Evolutionary conservation across 2,888 invertebrate genomes (phyloP).

Genomic region (Hoplodrina blanda): DNA sequence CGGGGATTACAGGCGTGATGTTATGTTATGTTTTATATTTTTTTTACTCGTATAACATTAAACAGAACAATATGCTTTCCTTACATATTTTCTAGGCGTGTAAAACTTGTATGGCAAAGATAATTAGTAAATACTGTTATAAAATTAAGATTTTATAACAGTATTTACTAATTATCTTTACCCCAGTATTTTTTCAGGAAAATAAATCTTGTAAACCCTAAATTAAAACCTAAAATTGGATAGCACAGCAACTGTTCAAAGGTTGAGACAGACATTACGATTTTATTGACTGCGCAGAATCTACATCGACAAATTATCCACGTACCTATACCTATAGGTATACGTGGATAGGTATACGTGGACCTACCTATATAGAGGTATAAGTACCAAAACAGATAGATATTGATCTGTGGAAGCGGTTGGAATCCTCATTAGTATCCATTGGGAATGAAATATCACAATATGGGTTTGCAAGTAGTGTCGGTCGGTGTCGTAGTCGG

Average conservation of each 20-base stretch:
- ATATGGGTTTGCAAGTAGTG: too few relatives aligned
- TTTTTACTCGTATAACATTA: too few relatives aligned
- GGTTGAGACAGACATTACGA: conserved; percentile 23
- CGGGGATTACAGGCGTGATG: too few relatives aligned
- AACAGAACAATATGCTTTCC: too few relatives aligned
- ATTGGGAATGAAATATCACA: conserved; percentile 31
- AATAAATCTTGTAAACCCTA: background rate
- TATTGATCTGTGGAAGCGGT: conserved; percentile 45
- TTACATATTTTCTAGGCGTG: too few relatives aligned
- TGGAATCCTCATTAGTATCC: conserved; percentile 43
- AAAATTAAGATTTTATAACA: background rate
- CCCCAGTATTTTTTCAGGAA: background rate
- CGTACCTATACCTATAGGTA: too few relatives aligned
- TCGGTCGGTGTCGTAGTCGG: too few relatives aligned
- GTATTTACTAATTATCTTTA: background rate
- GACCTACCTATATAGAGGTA: background rate
- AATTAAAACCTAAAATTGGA: background rate
- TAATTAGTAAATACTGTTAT: too few relatives aligned
- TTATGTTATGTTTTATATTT: too few relatives aligned
- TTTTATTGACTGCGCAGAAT: conserved; percentile 25
- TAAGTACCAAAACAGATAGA: conserved; percentile 35
- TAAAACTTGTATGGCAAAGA: too few relatives aligned
- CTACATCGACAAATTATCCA: conserved; percentile 32
- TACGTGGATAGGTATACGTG: too few relatives aligned
- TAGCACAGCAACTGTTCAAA: conserved; percentile 1